Conservation (phyloP, 2,888 invertebrate species). For the Agrilus mali region DNA sequence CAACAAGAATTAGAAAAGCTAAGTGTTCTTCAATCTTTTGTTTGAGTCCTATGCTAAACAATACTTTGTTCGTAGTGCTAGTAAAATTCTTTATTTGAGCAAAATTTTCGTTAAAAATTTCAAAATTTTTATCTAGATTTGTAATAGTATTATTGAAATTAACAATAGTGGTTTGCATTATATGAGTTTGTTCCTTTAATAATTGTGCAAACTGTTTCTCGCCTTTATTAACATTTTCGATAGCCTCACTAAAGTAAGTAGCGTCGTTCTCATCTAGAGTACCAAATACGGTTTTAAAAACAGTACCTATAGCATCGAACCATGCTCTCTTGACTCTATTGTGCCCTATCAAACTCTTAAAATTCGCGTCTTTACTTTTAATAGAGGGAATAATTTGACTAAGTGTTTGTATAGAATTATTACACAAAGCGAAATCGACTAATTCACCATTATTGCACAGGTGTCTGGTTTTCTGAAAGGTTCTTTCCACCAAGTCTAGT, state of each 20-base stretch:
- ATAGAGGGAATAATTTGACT: too few relatives aligned
- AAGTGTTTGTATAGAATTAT: too few relatives aligned
- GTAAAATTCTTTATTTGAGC: conserved; percentile 3
- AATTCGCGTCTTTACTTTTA: too few relatives aligned
- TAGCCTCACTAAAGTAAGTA: conserved; percentile 15
- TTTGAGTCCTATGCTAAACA: conserved; percentile 2
- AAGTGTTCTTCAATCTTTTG: conserved; percentile 8
- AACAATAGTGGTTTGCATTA: conserved; percentile 11
- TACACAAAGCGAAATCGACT: too few relatives aligned
- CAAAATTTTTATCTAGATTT: conserved; percentile 10
- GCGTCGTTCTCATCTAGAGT: conserved; percentile 19
- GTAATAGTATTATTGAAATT: conserved; percentile 12
- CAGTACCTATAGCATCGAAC: conserved; percentile 14
- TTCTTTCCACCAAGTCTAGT: too few relatives aligned
- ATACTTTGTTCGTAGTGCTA: conserved; percentile 5
- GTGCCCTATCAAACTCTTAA: conserved; percentile 1
- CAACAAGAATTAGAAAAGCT: conserved; percentile 8
- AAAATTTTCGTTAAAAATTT: conserved; percentile 12
- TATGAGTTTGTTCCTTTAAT: conserved; percentile 13
- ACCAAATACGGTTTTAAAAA: conserved; percentile 18
- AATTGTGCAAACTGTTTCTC: conserved; percentile 9
- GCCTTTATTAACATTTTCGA: conserved; percentile 9
- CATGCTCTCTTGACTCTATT: conserved; percentile 12
- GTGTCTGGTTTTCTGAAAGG: too few relatives aligned
- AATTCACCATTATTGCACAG: too few relatives aligned